Evolutionary conservation across 2,797 vertebrate species (phyloP), one percentile per base, ranked within the genome.

Genomic region (Phataginus tricuspis): DNA sequence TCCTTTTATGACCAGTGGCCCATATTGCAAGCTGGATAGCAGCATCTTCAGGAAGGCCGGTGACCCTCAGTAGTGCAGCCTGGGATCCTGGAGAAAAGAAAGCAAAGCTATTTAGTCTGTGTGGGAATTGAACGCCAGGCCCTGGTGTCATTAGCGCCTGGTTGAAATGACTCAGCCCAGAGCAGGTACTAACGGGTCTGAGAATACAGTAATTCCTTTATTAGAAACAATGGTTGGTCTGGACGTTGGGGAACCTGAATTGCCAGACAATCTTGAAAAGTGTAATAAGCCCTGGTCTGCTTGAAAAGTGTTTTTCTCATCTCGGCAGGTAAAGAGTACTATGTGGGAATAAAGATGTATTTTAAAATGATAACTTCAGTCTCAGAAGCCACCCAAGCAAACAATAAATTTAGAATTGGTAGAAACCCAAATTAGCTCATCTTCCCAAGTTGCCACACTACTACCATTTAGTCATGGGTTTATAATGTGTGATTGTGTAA

Each of bases 61-160:
- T 0, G 4, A 63, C 12, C 14, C n/a, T 66, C 49, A 27, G 66
- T 18, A 27, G 59, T 29, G 23, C 88, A 31, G 42, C 25, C 57
- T 57, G 49, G 39, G 34, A 25, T 63, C 37, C 6, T 6, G 57
- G 21, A 61, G 90, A 61, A 59, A 37, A 78, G 53, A 59, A 37
- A 78, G 53, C 7, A 31, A 55, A 95, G 64, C 49, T 91, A 90
- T 91, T 61, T 91, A 91, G 86, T 42, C 27, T 34, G 34, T 53
- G 45, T 90, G 96, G 95, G 91, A 85, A 92, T 57, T 15, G 49
- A 95, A 83, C 66, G 34, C 18, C 21, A 29, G 84, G 77, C 83
- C 39, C 86, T 45, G 79, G 64, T 89, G 83, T 97, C 93, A 91
- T 94, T 85, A 91, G 27, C 59, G 57, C 59, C 71, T 61, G n/a